Conservation (phyloP, 2,888 invertebrate genomes). For the Campopleginae sp. region DNA sequence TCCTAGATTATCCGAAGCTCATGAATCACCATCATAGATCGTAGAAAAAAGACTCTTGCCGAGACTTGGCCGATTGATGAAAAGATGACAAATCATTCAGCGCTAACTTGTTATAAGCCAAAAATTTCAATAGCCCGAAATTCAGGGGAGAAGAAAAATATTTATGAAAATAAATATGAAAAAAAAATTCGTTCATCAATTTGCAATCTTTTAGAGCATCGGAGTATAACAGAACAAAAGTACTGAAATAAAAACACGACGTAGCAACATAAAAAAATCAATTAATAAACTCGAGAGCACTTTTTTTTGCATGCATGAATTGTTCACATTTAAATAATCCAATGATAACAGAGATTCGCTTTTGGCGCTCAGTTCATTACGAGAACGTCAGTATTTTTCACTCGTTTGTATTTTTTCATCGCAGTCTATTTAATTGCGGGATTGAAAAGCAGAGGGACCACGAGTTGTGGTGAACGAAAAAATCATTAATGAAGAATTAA, state of each 20-base stretch:
- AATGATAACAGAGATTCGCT: not conserved
- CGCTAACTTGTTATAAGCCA: not conserved
- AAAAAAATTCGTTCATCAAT: not conserved
- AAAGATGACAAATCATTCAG: too few species aligned
- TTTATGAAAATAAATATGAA: too few species aligned
- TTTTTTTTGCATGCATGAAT: not conserved
- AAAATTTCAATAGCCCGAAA: not conserved
- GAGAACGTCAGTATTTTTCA: not conserved
- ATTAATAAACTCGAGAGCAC: not conserved
- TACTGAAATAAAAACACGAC: not conserved
- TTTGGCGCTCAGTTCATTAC: not conserved
- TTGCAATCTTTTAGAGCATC: not conserved
- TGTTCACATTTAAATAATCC: not conserved
- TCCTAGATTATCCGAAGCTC: not conserved
- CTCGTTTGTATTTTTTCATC: not conserved
- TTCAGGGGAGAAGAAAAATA: not conserved
- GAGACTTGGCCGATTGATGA: not conserved
- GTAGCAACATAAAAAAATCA: not conserved
- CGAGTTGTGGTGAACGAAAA: not conserved
- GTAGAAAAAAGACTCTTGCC: not conserved
- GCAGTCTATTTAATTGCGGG: not conserved
- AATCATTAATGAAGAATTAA: not conserved
- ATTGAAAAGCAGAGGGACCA: not conserved
- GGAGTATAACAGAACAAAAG: not conserved
- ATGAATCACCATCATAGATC: not conserved